Conservation (phyloP, 2,888 invertebrate genomes). For the Callimorpha dominula region DNA sequence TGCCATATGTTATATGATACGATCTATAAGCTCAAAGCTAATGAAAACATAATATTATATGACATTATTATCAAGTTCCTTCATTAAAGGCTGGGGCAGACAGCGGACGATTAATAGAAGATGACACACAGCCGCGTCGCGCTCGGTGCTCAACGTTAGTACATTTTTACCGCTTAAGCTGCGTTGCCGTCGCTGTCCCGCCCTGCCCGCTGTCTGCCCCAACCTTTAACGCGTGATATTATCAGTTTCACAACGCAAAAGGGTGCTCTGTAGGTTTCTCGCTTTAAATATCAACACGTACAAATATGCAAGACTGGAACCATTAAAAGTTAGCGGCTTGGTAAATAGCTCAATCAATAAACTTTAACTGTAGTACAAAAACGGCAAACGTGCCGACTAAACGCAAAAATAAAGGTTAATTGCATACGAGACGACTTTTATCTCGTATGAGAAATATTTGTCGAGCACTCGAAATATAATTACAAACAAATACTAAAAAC, state of each 20-base stretch:
- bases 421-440: constrained; percentile 9
- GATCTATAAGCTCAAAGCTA: too few species aligned
- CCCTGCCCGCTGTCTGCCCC: too few species aligned
- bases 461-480: not conserved
- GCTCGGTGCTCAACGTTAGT: too few species aligned
- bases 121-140: too few species aligned
- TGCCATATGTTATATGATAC: too few species aligned
- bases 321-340: constrained; percentile 65
- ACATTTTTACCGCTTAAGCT: too few species aligned
- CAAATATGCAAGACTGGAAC: constrained; percentile 41
- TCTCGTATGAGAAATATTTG: constrained; percentile 11
- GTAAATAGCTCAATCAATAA: constrained; percentile 70
- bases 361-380: constrained; percentile 56
- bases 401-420: constrained; percentile 25
- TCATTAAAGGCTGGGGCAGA: too few species aligned
- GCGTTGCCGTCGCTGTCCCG: too few species aligned
- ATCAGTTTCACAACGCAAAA: not conserved
- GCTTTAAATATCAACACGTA: constrained; percentile 48
- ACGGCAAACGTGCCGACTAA: constrained; percentile 30
- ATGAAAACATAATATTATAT: too few species aligned
- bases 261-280: not conserved
- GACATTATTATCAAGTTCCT: too few species aligned
- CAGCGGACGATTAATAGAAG: too few species aligned
- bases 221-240: not conserved
- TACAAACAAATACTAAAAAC: not conserved